Evolutionary conservation across 1,140 invertebrate species (phyloP).

Genomic region (Anthonomus grandis): DNA sequence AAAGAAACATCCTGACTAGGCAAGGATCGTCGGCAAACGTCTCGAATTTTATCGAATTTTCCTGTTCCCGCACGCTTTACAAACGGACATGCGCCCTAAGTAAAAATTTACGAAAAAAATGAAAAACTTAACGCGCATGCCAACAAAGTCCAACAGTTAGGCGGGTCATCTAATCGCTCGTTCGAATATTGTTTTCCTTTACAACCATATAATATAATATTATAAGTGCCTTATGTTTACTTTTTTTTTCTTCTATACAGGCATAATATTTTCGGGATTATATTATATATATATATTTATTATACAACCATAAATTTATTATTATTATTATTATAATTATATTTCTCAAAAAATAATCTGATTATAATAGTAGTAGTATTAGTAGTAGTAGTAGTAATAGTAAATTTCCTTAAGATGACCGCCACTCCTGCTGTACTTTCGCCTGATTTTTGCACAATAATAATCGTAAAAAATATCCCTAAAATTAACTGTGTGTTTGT

Average conservation of each 20-base stretch:
- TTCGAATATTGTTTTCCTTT: conserved; percentile 35
- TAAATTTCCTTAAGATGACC: conserved; percentile 40
- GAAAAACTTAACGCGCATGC: conserved; percentile 31
- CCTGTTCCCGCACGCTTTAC: conserved; percentile 31
- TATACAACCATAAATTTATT: conserved; percentile 40
- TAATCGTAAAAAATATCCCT: conserved; percentile 44
- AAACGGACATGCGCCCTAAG: conserved; percentile 38
- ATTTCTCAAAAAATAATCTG: conserved; percentile 47
- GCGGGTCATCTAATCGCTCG: conserved; percentile 43
- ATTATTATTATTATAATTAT: too few relatives aligned
- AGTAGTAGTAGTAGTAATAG: too few relatives aligned
- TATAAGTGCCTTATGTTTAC: too few relatives aligned
- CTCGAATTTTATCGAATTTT: conserved; percentile 46
- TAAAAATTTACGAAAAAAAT: conserved; percentile 35
- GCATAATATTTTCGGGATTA: conserved; percentile 43
- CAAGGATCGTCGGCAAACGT: conserved; percentile 42
- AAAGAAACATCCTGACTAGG: conserved; percentile 37
- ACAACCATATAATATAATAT: conserved; percentile 42
- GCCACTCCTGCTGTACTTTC: conserved; percentile 43
- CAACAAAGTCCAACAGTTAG: conserved; percentile 41
- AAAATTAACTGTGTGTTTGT: conserved; percentile 36
- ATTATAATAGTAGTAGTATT: too few relatives aligned
- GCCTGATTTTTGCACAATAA: conserved; percentile 42
- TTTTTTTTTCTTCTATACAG: conserved; percentile 43
- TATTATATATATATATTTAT: conserved; percentile 42